These are phyloP conservation scores for Enteromius viviparus DNA, from an alignment of 2,797 vertebrate genomes.

Conservation along the genomic window DNA sequence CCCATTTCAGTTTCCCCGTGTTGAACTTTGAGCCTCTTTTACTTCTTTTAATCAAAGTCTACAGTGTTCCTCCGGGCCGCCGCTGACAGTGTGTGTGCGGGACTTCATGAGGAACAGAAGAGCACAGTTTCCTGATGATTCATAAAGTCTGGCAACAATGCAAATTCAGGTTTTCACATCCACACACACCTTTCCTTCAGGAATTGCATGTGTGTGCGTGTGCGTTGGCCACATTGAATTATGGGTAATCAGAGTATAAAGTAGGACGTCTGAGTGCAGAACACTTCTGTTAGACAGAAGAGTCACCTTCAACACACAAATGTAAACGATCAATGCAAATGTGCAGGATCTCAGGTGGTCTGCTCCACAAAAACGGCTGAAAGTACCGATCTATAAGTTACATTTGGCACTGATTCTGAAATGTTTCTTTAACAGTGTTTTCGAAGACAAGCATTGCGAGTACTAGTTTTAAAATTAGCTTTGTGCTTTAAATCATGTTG, in stretches of 20 bases:
- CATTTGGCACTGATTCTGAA: background rate
- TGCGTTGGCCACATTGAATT: conserved; percentile 14
- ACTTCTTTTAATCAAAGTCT: conserved; percentile 35
- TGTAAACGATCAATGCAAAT: conserved; percentile 26
- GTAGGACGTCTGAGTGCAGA: conserved; percentile 11
- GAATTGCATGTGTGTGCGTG: background rate
- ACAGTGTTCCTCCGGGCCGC: conserved; percentile 23
- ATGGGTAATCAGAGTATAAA: conserved; percentile 25
- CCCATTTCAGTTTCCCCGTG: conserved; percentile 43
- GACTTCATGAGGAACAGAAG: conserved; percentile 6
- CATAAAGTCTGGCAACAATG: conserved; percentile 38
- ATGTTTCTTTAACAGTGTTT: background rate
- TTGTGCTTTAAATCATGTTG: background rate
- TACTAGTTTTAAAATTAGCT: background rate
- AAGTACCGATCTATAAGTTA: background rate
- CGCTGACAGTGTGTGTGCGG: background rate
- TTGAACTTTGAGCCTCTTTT: conserved; percentile 45
- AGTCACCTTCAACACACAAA: conserved; percentile 26
- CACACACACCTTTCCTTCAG: conserved; percentile 21
- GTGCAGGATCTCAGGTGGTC: conserved; percentile 34
- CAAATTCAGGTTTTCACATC: conserved; percentile 19
- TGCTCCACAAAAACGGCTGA: conserved; percentile 17
- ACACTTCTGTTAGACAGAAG: background rate
- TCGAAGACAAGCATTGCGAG: background rate
- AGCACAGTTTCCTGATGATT: conserved; percentile 15